Evolutionary conservation across 2,888 invertebrate genomes (phyloP).

Genomic region (Rhogogaster chlorosoma): DNA sequence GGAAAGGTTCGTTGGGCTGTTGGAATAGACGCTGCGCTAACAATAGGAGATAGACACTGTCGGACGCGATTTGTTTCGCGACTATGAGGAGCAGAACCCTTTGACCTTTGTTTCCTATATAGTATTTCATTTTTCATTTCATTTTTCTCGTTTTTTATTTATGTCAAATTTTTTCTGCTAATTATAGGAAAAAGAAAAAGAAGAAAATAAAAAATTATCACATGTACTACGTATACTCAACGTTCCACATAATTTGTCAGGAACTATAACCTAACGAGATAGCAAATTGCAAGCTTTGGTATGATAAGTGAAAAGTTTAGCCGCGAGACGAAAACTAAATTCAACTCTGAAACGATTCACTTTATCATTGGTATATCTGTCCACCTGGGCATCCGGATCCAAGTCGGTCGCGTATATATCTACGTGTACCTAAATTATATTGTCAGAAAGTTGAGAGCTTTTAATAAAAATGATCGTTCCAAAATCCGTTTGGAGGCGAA

Average conservation of each 20-base stretch:
- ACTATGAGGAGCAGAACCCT: not conserved
- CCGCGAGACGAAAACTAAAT: not conserved
- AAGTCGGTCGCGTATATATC: not conserved
- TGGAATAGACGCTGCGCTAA: not conserved
- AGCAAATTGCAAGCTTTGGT: not conserved
- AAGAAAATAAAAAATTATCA: too few species aligned
- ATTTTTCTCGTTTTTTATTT: not conserved
- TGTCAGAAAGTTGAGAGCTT: not conserved
- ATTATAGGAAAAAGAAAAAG: too few species aligned
- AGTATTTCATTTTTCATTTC: not conserved
- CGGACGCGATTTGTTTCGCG: not conserved
- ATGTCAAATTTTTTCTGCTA: not conserved
- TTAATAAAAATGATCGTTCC: not conserved
- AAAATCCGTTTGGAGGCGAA: not conserved
- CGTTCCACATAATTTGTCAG: not conserved
- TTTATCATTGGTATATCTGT: not conserved
- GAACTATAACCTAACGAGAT: not conserved
- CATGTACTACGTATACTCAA: too few species aligned
- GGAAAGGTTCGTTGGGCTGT: not conserved
- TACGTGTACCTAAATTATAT: not conserved
- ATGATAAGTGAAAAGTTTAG: slow-evolving; percentile 6
- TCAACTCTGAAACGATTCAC: not conserved
- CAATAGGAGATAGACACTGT: not conserved
- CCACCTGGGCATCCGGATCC: not conserved
- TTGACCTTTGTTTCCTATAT: not conserved